Evolutionary conservation across 92 coral and sea anemone species (phyloP).

Genomic region (Epizoanthus illoricatus): DNA sequence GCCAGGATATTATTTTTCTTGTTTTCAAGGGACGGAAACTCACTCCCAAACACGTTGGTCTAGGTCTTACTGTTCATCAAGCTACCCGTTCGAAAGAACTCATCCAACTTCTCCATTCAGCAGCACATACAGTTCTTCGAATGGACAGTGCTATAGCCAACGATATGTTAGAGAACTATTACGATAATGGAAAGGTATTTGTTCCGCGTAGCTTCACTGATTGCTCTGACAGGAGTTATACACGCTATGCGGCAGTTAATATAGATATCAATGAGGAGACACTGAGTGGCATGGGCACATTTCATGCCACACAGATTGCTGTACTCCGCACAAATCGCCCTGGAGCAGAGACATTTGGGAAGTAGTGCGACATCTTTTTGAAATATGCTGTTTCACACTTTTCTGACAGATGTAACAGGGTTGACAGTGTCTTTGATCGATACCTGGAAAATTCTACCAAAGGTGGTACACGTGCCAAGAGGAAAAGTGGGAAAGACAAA

Average conservation of each 20-base stretch:
- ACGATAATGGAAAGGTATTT: conserved; percentile 58
- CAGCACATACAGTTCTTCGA: conserved; percentile 62
- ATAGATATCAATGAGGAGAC: conserved; percentile 68
- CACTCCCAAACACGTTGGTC: conserved; percentile 65
- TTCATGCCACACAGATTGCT: conserved; percentile 60
- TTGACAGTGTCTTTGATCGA: conserved; percentile 66
- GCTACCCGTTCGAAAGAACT: conserved; percentile 74
- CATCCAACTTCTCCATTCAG: conserved; percentile 60
- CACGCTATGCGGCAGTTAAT: conserved; percentile 57
- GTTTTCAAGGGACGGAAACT: conserved; percentile 52
- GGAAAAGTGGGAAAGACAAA: conserved; percentile 45
- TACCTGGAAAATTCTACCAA: conserved; percentile 62
- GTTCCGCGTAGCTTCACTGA: conserved; percentile 51
- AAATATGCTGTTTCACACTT: conserved; percentile 47
- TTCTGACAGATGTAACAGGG: conserved; percentile 50
- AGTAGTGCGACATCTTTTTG: conserved; percentile 61
- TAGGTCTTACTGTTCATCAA: conserved; percentile 74
- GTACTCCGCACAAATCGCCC: conserved; percentile 38
- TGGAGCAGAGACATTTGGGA: conserved; percentile 62
- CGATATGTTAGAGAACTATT: conserved; percentile 52
- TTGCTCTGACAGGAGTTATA: conserved; percentile 27
- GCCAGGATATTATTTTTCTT: conserved; percentile 62
- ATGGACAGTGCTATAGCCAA: conserved; percentile 63
- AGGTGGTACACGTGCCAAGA: conserved; percentile 4
- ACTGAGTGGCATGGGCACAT: conserved; percentile 64